Conservation (phyloP, 2,797 vertebrate species). For the Gymnodraco acuticeps region DNA sequence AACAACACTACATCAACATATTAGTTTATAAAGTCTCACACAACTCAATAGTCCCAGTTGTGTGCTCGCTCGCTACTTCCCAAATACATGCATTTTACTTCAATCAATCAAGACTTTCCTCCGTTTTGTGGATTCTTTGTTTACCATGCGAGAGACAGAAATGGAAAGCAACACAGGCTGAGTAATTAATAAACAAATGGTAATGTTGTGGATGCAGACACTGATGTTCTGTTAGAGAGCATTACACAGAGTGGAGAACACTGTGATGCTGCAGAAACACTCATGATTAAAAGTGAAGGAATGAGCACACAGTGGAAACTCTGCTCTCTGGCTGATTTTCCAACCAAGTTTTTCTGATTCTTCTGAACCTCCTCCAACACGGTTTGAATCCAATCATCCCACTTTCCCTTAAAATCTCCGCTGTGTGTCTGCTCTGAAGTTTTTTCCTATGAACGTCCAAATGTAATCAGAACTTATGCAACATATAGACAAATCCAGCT, state of each 20-base stretch:
- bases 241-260: neutral
- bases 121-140: no score
- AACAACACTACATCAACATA: no score
- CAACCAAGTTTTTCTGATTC: constrained; percentile 24
- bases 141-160: no score
- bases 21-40: no score
- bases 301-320: constrained; percentile 29
- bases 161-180: no score
- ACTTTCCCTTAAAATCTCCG: constrained; percentile 34
- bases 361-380: constrained; percentile 50
- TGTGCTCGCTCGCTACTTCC: no score
- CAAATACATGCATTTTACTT: no score
- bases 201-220: no score
- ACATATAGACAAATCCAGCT: constrained; percentile 26
- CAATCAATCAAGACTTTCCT: no score
- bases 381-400: constrained; percentile 35
- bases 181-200: no score
- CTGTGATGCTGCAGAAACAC: neutral
- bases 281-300: constrained; percentile 21
- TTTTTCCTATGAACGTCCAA: constrained; percentile 30
- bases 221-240: neutral
- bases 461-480: constrained; percentile 38
- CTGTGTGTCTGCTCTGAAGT: constrained; percentile 26
- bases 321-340: constrained; percentile 12
- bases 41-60: no score